Percentiles rank a stretch among this genome's conserved stretches.
These are phyloP conservation scores for Dromococcyx pavoninus DNA, from an alignment of 2,797 vertebrate species.

Conservation along the genomic window DNA sequence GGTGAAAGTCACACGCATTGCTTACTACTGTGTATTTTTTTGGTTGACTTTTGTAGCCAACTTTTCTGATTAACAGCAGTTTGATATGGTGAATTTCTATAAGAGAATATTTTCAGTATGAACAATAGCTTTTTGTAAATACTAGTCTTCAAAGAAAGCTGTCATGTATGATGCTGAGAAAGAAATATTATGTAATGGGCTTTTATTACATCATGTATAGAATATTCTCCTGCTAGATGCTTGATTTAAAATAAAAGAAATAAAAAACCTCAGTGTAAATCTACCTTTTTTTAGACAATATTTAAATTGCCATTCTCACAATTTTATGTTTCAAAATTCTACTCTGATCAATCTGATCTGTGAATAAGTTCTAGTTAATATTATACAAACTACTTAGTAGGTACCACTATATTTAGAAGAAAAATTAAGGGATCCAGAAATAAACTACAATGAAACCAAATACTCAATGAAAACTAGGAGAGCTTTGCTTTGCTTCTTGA, in stretches of 20 bases:
- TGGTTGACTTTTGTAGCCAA: neutral
- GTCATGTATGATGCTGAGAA: neutral
- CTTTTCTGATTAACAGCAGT: neutral
- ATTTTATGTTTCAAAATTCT: neutral
- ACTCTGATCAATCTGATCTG: neutral
- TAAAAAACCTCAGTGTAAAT: neutral
- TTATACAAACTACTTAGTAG: neutral
- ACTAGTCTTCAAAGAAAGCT: neutral
- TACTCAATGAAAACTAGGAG: neutral
- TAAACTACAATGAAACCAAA: slow-evolving; percentile 40
- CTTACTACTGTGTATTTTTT: neutral
- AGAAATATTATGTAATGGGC: neutral
- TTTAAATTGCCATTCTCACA: neutral
- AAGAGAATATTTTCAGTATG: neutral
- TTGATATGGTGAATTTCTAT: neutral
- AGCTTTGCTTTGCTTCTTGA: slow-evolving; percentile 44
- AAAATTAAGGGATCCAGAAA: slow-evolving; percentile 31
- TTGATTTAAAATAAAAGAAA: neutral
- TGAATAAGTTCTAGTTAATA: neutral
- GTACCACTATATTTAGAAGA: slow-evolving; percentile 17
- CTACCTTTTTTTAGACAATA: neutral
- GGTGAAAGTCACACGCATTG: neutral
- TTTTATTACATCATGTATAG: neutral
- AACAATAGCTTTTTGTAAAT: neutral
- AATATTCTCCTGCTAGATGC: neutral